phyloP scores from a whole-genome alignment of 2,888 invertebrate species.

The Monoplex corrugatus region DNA sequence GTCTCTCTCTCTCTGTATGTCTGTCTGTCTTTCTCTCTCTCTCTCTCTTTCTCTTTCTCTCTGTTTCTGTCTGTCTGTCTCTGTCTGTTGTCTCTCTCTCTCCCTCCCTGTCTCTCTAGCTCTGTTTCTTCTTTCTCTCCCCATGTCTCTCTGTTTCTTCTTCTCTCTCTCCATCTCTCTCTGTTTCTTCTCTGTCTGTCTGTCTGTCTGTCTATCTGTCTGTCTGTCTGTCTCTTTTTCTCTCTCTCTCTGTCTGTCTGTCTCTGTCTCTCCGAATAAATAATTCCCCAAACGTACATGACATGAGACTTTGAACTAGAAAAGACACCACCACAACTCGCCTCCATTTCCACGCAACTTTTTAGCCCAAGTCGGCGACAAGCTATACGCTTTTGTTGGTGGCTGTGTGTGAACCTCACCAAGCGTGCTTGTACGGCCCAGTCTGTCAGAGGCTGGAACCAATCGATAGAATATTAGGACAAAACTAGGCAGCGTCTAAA shows the following conservation, averaged over 20 bases:
- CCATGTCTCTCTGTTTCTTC: not conserved
- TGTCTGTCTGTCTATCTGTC: not conserved
- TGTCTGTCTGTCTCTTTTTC: not conserved
- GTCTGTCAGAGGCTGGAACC: too few relatives aligned
- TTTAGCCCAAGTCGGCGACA: too few relatives aligned
- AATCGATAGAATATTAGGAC: too few relatives aligned
- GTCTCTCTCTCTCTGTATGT: not conserved
- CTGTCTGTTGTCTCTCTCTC: not conserved
- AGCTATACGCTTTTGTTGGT: too few relatives aligned
- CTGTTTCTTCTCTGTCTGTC: not conserved
- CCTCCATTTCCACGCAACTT: too few relatives aligned
- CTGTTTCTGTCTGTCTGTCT: not conserved
- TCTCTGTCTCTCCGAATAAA: not conserved
- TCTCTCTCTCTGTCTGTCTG: conserved; percentile 1
- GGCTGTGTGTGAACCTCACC: too few relatives aligned
- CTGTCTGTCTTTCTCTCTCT: not conserved
- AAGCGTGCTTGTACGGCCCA: too few relatives aligned
- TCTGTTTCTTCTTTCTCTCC: too few relatives aligned
- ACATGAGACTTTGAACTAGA: too few relatives aligned
- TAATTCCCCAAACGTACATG: too few relatives aligned
- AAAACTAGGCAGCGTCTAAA: too few relatives aligned
- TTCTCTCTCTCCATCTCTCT: not conserved
- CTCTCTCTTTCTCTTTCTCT: not conserved
- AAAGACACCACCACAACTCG: too few relatives aligned
- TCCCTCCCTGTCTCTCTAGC: not conserved